Evolutionary conservation across 2,113 vertebrate genomes (phyloP).

Genomic region (Petaurus breviceps): DNA sequence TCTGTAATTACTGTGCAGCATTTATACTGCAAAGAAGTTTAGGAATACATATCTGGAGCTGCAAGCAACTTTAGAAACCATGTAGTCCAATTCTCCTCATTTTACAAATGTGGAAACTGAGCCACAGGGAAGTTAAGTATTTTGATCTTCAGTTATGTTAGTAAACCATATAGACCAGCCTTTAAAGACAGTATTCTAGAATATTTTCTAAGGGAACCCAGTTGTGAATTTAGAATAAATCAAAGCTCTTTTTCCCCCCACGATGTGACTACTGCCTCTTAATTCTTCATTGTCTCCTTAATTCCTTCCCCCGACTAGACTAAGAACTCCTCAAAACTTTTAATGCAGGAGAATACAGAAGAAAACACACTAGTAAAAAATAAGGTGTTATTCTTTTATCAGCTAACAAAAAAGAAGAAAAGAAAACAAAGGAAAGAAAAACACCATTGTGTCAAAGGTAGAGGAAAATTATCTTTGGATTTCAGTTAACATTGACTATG

Average conservation of each 20-base stretch:
- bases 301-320: not conserved
- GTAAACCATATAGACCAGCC: not conserved
- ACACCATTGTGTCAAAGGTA: not conserved
- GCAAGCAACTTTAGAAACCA: not conserved
- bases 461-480: slow-evolving; percentile 13
- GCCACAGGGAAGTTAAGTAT: not conserved
- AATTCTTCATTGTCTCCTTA: not conserved
- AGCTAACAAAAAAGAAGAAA: not conserved
- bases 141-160: not conserved
- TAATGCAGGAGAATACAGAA: not conserved
- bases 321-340: not conserved
- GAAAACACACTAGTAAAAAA: not conserved
- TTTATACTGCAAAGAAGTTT: not conserved
- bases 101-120: not conserved
- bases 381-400: not conserved
- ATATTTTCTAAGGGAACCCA: slow-evolving; percentile 14
- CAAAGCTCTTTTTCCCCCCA: not conserved
- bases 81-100: not conserved
- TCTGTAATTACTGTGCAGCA: not conserved
- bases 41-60: not conserved
- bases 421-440: slow-evolving; percentile 19
- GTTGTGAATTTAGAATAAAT: slow-evolving; percentile 20
- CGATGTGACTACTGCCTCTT: not conserved
- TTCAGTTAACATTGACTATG: not conserved
- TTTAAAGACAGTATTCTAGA: not conserved